Evolutionary conservation across 2,113 vertebrate genomes (phyloP).

Genomic region (Centropristis striata): DNA sequence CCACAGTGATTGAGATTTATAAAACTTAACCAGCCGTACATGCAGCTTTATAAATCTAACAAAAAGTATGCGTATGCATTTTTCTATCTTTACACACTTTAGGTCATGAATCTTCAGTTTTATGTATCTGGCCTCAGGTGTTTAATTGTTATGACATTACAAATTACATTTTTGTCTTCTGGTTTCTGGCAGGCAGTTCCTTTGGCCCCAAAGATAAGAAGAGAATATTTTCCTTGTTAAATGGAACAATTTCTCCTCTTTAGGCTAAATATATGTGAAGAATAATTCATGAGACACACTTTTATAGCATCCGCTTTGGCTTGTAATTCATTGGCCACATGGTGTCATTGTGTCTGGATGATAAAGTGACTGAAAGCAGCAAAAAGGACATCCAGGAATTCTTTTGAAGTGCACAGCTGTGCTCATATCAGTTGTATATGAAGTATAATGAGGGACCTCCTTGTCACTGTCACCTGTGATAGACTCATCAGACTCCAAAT

Average conservation of each 20-base stretch:
- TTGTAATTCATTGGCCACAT: slow-evolving; percentile 60
- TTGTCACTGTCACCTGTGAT: slow-evolving; percentile 70
- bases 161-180: slow-evolving; percentile 27
- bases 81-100: too few species aligned
- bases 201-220: slow-evolving; percentile 21
- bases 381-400: slow-evolving; percentile 61
- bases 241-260: slow-evolving; percentile 61
- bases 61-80: too few species aligned
- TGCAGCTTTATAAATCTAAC: too few species aligned
- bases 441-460: slow-evolving; percentile 71
- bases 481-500: slow-evolving; percentile 69
- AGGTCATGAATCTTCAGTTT: too few species aligned
- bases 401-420: slow-evolving; percentile 58
- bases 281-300: slow-evolving; percentile 71
- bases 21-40: too few species aligned
- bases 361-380: slow-evolving; percentile 59
- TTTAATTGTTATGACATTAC: slow-evolving; percentile 35
- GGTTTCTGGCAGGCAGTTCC: not conserved
- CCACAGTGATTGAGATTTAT: too few species aligned
- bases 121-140: not conserved
- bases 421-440: slow-evolving; percentile 52
- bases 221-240: slow-evolving; percentile 50
- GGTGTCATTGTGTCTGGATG: slow-evolving; percentile 58
- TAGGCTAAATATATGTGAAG: slow-evolving; percentile 58
- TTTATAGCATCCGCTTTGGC: slow-evolving; percentile 39